Base-by-base conservation (phyloP, 1,140 invertebrate genomes). In the Bombus impatiens region DNA sequence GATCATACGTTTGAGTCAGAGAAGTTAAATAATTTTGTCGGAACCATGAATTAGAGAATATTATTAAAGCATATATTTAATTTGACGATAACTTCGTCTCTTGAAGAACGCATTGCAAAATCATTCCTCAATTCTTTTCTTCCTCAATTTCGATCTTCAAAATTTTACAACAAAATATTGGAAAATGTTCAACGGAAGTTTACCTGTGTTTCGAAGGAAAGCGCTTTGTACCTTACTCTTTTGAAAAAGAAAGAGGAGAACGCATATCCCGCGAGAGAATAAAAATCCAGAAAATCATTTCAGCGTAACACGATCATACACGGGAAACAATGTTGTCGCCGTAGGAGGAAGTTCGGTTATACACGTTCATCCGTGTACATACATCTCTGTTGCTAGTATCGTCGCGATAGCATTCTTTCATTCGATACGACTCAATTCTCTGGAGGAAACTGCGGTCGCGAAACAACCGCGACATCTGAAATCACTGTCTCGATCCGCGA, bases 401-500 rank as follows among this genome's bases (percentile, higher is more conserved):
- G 22, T 40, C 2, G 53, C 18, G 76, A 18, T 4, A 44, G 37
- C 77, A 25, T 67, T 37, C 40, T 35, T 32, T 67, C 40, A 25
- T 4, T 78, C 22, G 40, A 32, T n/a, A 42, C 40, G 32, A 37
- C 25, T 40, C 47, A 6, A 28, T 40, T 42, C 37, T 42, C 37
- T 6, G 37, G 37, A 42, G 25, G 22, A 44, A 79, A 67, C 62
- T 44, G 78, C 78, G n/a, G 42, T 25, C 40, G n/a, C 57, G 62
- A 40, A 42, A 47, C 32, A 65, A 68, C 74, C 59, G 10, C 82
- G 59, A 68, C 62, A 70, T 70, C 35, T 47, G 74, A 78, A 78
- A 84, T 84, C 82, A 53, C 62, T 22, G 74, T 84, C 28, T 65
- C 28, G 28, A 28, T 35, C 32, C 62, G 9, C 40, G 77, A 67